A percentile compares a stretch with the other conserved stretches of the same genome.
These are phyloP conservation scores for Metridium senile DNA, from an alignment of 92 coral and sea anemone genomes.

Conservation along the genomic window DNA sequence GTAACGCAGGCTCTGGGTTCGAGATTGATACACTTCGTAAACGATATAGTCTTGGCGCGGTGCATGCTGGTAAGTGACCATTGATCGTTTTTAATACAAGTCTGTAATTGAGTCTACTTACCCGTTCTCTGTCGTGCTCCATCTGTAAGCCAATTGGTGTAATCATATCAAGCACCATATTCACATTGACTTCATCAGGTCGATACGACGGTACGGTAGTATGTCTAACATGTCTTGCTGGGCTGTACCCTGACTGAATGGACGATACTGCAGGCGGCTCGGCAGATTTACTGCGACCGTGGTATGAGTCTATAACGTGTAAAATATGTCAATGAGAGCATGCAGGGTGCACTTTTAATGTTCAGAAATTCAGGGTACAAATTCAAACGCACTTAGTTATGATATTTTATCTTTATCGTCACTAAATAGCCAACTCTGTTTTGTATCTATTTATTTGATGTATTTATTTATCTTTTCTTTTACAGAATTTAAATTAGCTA, in stretches of 20 bases:
- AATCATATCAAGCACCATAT: constrained; percentile 84
- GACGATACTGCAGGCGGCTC: constrained; percentile 15
- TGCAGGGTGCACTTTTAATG: too few species aligned
- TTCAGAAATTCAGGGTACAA: neutral
- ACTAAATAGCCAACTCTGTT: too few species aligned
- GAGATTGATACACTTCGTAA: too few species aligned
- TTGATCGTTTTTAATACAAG: too few species aligned
- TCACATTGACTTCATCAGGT: constrained; percentile 67
- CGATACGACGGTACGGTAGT: constrained; percentile 45
- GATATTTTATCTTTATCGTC: too few species aligned
- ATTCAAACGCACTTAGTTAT: too few species aligned
- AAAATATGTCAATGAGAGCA: neutral
- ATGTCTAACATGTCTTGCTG: constrained; percentile 61
- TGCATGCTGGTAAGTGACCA: too few species aligned
- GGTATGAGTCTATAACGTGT: constrained; percentile 21
- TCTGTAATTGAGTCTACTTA: constrained; percentile 11
- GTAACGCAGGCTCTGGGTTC: too few species aligned
- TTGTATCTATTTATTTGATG: too few species aligned
- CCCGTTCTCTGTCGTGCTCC: constrained; percentile 87
- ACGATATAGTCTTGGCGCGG: too few species aligned
- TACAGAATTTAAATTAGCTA: too few species aligned
- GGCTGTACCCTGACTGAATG: constrained; percentile 45
- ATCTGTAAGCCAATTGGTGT: constrained; percentile 91
- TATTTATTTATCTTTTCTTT: too few species aligned
- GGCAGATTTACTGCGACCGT: constrained; percentile 50